These are phyloP conservation scores for Brotula barbata DNA, from an alignment of 2,797 vertebrate genomes.

Conservation along the genomic window DNA sequence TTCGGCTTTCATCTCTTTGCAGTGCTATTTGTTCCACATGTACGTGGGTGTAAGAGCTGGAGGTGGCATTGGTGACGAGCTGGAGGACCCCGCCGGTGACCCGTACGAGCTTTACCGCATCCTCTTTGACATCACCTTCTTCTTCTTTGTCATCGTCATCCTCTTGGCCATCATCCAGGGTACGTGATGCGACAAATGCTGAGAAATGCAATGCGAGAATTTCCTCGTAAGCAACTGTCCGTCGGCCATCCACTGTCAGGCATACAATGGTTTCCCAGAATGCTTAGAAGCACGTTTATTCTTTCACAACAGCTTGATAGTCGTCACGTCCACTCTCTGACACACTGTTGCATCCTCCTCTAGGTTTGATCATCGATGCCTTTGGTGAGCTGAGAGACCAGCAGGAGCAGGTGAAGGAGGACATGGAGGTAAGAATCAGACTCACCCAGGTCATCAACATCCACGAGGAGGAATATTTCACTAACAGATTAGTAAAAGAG, in stretches of 20 bases:
- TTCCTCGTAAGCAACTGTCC: too few relatives aligned
- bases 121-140: slow-evolving; percentile 99
- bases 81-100: slow-evolving; percentile 97
- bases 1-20: neutral
- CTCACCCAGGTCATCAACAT: neutral
- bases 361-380: slow-evolving; percentile 98
- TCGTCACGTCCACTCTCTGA: neutral
- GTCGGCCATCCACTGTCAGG: too few relatives aligned
- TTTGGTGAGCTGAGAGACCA: slow-evolving; percentile 99
- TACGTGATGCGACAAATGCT: slow-evolving; percentile 47
- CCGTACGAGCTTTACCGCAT: slow-evolving; percentile 98
- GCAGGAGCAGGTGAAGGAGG: slow-evolving; percentile 98
- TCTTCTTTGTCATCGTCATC: slow-evolving; percentile 99
- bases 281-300: too few relatives aligned
- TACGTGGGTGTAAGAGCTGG: slow-evolving; percentile 98
- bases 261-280: too few relatives aligned
- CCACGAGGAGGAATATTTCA: neutral
- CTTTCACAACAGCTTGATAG: neutral
- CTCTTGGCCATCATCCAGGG: slow-evolving; percentile 99
- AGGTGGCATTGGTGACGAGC: slow-evolving; percentile 96
- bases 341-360: slow-evolving; percentile 3
- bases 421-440: slow-evolving; percentile 90
- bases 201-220: too few relatives aligned
- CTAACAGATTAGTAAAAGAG: too few relatives aligned
- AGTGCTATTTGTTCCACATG: slow-evolving; percentile 99